Base-by-base conservation (phyloP, 2,888 invertebrate species). In the Glyphotaelius pellucidus region DNA sequence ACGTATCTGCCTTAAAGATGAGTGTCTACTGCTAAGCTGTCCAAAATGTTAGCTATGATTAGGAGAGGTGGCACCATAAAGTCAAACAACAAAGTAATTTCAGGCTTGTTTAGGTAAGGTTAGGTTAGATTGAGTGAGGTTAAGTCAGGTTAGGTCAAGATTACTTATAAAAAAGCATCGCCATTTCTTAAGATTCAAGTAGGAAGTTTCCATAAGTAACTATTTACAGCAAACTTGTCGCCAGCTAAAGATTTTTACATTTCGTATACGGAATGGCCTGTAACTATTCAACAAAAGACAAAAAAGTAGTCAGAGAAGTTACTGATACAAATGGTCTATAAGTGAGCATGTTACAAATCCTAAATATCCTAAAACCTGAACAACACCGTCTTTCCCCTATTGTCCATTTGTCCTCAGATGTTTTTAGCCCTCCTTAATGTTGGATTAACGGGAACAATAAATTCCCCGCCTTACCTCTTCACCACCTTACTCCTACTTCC, bases 371-470 rank as follows among this genome's bases (percentile, higher is more conserved):
- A 25, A 67, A 67, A 67, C 67, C 25, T 11, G 67, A 67, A 67
- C 25, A 67, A 67, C 25, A 67, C 67, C 67, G 25, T 67, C 67
- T 67, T 52, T 67, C 67, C 67, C 35, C 88, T n/a, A 80, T 89
- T 79, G 88, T 89, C 88, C 88, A 89, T 89, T 89, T 89, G 88
- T 89, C 88, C 88, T 89, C 88, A 89, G 88, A 89, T 89, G 88
- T 79, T 89, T 89, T 89, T 89, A 79, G 88, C 32, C 80, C 35
- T 89, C n/a, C 88, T 79, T 89, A 89, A 89, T 89, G 88, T 89
- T 89, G 88, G 88, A 89, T 89, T 89, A 89, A 89, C 67, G 32
- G 35, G 88, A n/a, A 79, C 88, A 38, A 89, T 89, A 89, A 89
- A 89, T 89, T 80, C 88, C 86, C 38, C 42, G 67, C 67, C 25